Base-by-base conservation (phyloP, 2,797 vertebrate genomes). In the Aselliscus stoliczkanus region DNA sequence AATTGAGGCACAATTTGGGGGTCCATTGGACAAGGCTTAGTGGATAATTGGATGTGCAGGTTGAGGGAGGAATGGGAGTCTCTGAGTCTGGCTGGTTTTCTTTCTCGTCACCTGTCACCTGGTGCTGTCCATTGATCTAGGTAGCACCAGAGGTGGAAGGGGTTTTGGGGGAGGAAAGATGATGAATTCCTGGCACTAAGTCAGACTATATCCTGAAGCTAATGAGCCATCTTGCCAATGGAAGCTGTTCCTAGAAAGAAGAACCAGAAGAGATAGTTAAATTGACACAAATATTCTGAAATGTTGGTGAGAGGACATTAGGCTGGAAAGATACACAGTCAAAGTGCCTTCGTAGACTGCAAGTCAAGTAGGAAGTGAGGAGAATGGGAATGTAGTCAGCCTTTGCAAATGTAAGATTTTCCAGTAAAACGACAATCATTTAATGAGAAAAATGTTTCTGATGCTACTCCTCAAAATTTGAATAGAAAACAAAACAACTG, bases 401-500 rank as follows among this genome's bases (percentile, higher is more conserved):
- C 80, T 97, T 95, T 94, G 86, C 83, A 96, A 98, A 96, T 67
- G 62, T 76, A 96, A 96, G 37, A 96, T 97, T 98, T 98, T 98
- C 96, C 97, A 96, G 93, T 73, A 96, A 97, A 98, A 47, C 62
- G 64, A 97, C 97, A 97, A 85, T 96, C 96, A 58, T n/a, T 96
- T 97, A 95, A 96, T 97, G 97, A 97, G 56, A 44, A 94, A 96
- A 65, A 39, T 39, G n/a, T n/a, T 83, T 52, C 39, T 84, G 52
- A 60, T 54, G 42, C 14, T 44, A 52, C n/a, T 60, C 39, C 5
- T 77, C 23, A 72, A 67, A 79, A 90, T 27, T 76, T 5, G 20
- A 77, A 39, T 52, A 54, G 27, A 77, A 91, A 93, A 52, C 64
- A 89, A 90, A 93, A 52, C 64, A 89, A 90, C 27, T 0, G 4